Percentiles rank a stretch among this genome's conserved stretches.
Conservation (phyloP, 2,113 vertebrate genomes). For the Ellobius talpinus region DNA sequence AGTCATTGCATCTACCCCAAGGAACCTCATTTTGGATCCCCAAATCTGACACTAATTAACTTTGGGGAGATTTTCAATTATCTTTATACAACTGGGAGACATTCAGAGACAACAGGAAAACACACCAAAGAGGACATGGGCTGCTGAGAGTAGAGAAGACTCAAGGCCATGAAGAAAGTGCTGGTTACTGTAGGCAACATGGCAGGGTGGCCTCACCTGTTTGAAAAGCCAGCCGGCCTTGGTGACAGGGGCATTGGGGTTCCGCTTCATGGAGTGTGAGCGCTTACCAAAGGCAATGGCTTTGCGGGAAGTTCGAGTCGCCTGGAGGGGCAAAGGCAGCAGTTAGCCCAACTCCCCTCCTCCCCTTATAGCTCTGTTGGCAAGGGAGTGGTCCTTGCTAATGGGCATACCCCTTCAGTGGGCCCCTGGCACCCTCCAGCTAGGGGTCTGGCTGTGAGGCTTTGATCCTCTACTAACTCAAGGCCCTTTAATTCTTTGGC, state of each 20-base stretch:
- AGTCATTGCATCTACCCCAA: neutral
- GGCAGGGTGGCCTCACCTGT: constrained; percentile 87
- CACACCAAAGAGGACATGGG: fast-evolving
- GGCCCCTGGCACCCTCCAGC: fast-evolving
- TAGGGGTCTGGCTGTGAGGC: neutral
- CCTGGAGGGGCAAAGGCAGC: constrained; percentile 80
- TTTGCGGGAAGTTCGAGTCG: constrained; percentile 89
- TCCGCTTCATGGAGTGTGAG: constrained; percentile 97
- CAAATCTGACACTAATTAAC: neutral
- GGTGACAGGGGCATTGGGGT: constrained; percentile 91
- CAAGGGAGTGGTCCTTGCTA: neutral
- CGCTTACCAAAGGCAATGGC: constrained; percentile 96
- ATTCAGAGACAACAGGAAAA: neutral
- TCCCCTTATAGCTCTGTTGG: neutral
- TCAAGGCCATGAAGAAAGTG: fast-evolving
- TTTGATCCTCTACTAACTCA: neutral
- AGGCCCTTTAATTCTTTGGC: neutral
- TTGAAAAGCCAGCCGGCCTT: constrained; percentile 97
- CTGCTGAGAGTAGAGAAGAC: neutral
- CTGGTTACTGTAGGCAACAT: fast-evolving
- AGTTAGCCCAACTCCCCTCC: neutral
- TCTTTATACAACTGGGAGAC: neutral
- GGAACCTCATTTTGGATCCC: neutral
- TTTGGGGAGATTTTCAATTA: neutral
- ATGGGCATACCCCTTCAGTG: neutral